Evolutionary conservation across 2,797 vertebrate species (phyloP).

Genomic region (Malacoctenus gilli): DNA sequence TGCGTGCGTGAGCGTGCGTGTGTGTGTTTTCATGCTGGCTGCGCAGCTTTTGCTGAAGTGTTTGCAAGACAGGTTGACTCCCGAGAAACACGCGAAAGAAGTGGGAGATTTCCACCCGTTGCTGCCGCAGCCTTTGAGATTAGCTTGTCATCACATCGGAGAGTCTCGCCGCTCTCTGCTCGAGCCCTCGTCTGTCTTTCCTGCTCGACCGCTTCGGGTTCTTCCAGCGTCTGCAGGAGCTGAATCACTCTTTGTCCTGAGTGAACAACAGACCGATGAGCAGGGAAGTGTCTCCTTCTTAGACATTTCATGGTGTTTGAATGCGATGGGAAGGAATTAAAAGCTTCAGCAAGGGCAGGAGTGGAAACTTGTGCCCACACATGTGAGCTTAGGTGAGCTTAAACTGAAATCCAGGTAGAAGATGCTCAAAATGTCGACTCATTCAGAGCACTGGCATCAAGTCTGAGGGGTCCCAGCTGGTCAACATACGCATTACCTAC

Average conservation of each 20-base stretch:
- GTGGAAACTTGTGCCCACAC: neutral
- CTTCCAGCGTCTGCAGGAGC: constrained; percentile 5
- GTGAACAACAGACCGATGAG: constrained; percentile 4
- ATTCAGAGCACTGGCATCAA: no score
- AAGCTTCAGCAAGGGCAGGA: neutral
- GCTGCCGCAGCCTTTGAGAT: neutral
- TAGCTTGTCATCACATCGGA: constrained; percentile 5
- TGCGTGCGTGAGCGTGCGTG: neutral
- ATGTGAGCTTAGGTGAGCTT: constrained; percentile 9
- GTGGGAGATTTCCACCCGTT: neutral
- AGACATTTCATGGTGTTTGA: constrained; percentile 9
- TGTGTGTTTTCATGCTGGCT: neutral
- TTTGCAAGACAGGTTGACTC: neutral
- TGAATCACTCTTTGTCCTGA: neutral
- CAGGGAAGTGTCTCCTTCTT: neutral
- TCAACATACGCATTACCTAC: no score
- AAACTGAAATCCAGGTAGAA: neutral
- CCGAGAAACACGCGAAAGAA: constrained; percentile 12
- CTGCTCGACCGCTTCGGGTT: constrained; percentile 11
- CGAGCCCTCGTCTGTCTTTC: constrained; percentile 23
- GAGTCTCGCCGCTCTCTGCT: constrained; percentile 15
- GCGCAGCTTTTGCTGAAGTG: no score
- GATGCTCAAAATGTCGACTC: constrained; percentile 1
- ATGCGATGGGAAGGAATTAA: constrained; percentile 2
- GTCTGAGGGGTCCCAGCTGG: no score